Base-by-base conservation (phyloP, 2,113 vertebrate genomes). In the Callopanchax toddi region DNA sequence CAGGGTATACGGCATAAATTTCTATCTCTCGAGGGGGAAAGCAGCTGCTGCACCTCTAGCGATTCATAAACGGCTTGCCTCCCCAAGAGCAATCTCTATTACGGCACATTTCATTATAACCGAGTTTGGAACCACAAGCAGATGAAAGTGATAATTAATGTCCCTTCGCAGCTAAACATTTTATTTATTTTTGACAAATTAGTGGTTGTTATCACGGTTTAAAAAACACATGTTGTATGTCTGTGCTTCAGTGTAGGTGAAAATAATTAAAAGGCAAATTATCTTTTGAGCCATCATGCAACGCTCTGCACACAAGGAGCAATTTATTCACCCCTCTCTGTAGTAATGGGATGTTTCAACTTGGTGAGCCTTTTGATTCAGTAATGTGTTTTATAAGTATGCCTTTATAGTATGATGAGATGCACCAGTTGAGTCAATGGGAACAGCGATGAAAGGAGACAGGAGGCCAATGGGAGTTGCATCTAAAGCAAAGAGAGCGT, bases 141-240 rank as follows among this genome's bases (percentile, higher is more conserved):
- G 92, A 96, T 91, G 93, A 94, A 94, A 81, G 91, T 89, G 64
- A 91, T 95, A 96, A 98, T 97, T 95, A 96, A 96, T 94, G 93
- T 93, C 93, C 93, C 92, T 89, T 87, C 85, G 84, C 83, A 80
- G 65, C 93, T 89, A 94, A 95, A 94, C 92, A 93, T 94, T 95
- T 92, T 93, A 95, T 96, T 96, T 95, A 94, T 93, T 93, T 90
- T 89, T 93, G 90, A 87, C 89, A 81, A 92, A 91, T 94, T 89
- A 89, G 91, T 85, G 91, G 91, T 90, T 60, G 87, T 92, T 90
- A 89, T 90, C 84, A 67, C 78, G 67, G 69, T 82, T 87, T 58
- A 90, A 92, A 50, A 59, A 73, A 55, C 39, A 70, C 43, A 52
- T 65, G 55, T 52, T 72, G 86, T 54, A 78, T 48, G 87, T 83